phyloP scores from a whole-genome alignment of 2,797 vertebrate genomes.

The Channa striata region DNA sequence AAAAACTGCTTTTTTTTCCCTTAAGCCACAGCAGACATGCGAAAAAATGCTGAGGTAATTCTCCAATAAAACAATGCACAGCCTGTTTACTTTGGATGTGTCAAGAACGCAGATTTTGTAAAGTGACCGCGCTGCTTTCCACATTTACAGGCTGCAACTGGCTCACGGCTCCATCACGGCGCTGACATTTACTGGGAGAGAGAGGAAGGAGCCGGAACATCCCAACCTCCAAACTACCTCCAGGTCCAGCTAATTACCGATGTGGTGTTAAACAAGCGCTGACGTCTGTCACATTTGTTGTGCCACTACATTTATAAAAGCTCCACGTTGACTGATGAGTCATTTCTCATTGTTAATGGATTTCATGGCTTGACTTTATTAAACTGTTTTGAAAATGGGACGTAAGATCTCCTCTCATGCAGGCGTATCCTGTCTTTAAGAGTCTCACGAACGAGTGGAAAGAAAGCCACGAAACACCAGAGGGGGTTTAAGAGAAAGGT shows the following conservation, averaged over 20 bases:
- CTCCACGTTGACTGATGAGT: too few species aligned
- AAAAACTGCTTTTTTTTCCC: slow-evolving; percentile 20
- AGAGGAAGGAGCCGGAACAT: slow-evolving; percentile 59
- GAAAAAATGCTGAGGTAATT: slow-evolving; percentile 59
- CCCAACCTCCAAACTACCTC: slow-evolving; percentile 62
- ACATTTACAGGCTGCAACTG: slow-evolving; percentile 65
- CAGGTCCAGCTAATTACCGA: slow-evolving; percentile 23
- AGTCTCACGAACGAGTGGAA: too few species aligned
- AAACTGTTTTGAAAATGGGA: too few species aligned
- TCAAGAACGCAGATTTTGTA: slow-evolving; percentile 58
- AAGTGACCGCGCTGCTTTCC: slow-evolving; percentile 49
- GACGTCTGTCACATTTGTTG: slow-evolving; percentile 27
- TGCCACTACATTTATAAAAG: background rate
- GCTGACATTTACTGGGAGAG: slow-evolving; percentile 66
- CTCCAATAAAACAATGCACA: slow-evolving; percentile 54
- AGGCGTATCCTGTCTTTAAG: too few species aligned
- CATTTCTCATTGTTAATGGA: too few species aligned
- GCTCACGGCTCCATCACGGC: slow-evolving; percentile 29
- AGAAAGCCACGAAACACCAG: too few species aligned
- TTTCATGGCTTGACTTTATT: too few species aligned
- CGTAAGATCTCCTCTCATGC: too few species aligned
- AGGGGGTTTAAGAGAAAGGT: background rate
- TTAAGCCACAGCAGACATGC: slow-evolving; percentile 14
- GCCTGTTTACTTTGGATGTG: slow-evolving; percentile 73
- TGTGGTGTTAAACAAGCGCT: slow-evolving; percentile 27